Conservation (phyloP, 2,888 invertebrate species). For the Lacanobia oleracea region DNA sequence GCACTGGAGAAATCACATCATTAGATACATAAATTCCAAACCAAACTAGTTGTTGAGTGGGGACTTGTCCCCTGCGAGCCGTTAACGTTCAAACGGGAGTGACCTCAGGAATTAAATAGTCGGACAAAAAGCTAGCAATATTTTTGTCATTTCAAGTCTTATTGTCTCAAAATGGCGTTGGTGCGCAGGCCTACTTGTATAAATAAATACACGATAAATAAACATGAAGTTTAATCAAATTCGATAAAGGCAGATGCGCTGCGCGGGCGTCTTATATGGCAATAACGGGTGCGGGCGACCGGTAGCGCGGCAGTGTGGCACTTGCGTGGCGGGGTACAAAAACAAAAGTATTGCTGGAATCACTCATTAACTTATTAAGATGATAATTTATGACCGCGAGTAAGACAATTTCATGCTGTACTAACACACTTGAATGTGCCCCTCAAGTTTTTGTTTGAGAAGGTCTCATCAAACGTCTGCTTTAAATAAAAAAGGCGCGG, state of each 20-base stretch:
- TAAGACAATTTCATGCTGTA: constrained; percentile 84
- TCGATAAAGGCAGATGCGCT: constrained; percentile 88
- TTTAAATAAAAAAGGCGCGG: constrained; percentile 58
- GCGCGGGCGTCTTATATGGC: constrained; percentile 81
- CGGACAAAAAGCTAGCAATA: constrained; percentile 57
- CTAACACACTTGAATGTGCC: constrained; percentile 70
- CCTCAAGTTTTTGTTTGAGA: constrained; percentile 67
- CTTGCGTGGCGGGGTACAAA: constrained; percentile 79
- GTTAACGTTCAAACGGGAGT: constrained; percentile 53
- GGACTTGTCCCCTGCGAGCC: constrained; percentile 51
- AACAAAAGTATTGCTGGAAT: constrained; percentile 86
- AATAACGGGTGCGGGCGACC: constrained; percentile 82
- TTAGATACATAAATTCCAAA: constrained; percentile 50
- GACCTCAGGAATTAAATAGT: constrained; percentile 59
- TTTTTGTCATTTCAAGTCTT: constrained; percentile 62
- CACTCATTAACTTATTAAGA: constrained; percentile 90
- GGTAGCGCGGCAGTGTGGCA: constrained; percentile 74
- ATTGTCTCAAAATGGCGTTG: constrained; percentile 73
- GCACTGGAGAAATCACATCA: constrained; percentile 51
- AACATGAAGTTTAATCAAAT: constrained; percentile 90
- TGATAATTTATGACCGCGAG: constrained; percentile 87
- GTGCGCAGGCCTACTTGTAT: constrained; percentile 74
- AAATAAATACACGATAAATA: constrained; percentile 86
- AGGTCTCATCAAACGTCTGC: constrained; percentile 55
- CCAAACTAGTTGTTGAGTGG: constrained; percentile 54